Evolutionary conservation across 2,888 invertebrate species (phyloP), one percentile per base, ranked within the genome.

Genomic region (Zootermopsis nevadensis): DNA sequence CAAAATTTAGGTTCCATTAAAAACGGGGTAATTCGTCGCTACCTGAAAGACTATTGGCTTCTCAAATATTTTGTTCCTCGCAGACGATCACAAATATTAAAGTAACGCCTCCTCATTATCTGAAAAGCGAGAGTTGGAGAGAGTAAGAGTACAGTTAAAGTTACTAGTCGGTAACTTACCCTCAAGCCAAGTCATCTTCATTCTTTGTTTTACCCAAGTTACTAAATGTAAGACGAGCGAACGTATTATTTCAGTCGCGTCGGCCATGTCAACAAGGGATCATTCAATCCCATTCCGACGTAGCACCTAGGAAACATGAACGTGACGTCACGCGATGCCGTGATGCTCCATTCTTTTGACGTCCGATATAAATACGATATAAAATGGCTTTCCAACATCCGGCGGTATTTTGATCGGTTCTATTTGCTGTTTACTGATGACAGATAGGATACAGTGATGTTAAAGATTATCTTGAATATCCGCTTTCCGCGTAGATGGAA

Each of bases 381-480:
- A 22, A 55, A 55, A 55, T 19, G 55, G 55, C 1, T 55, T 55
- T 24, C 74, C 24, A 77, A 77, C 77, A 77, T 77, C 77, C 77
- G 77, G 77, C 31, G 27, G 22, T 35, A 35, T 38, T 42, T 6
- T n/a, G 74, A 27, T 27, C 35, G 74, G 10, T 22, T 33, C 33
- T 30, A 6, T 12, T n/a, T 27, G 24, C 76, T 38, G 35, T 42
- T 76, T 38, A 76, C 38, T n/a, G 76, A 76, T 42, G 48, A n/a
- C 48, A 27, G 77, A 77, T 77, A 77, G 35, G 2, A 19, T 19
- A 69, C 69, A 69, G 72, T 24, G 72, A 72, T 72, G 31, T 74
- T 74, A 2, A 74, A 74, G 48, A 77, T 77, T 77, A 77, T n/a
- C 77, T 15, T 27, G 15, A 30, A 30, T 30, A 53, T 77, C 77